These are phyloP conservation scores for Altica lythri DNA, from an alignment of 2,888 invertebrate genomes.

Conservation along the genomic window DNA sequence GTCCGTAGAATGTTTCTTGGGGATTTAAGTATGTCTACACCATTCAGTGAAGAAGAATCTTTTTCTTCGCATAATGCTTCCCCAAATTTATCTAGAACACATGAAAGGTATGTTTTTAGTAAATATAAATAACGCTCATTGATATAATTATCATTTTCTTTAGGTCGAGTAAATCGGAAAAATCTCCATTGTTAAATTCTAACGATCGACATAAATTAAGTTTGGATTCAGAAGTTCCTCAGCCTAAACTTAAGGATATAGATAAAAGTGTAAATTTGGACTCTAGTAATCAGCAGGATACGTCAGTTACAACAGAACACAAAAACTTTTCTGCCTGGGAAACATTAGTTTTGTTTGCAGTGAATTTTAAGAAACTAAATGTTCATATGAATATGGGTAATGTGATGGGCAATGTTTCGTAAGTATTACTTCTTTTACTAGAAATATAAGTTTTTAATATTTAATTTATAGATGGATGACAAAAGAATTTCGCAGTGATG, in stretches of 20 bases:
- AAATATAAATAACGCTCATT: neutral
- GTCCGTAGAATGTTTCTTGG: slow-evolving; percentile 91
- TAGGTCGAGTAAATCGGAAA: slow-evolving; percentile 42
- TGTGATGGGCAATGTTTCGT: slow-evolving; percentile 96
- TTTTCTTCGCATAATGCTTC: slow-evolving; percentile 37
- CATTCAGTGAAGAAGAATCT: slow-evolving; percentile 51
- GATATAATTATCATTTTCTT: slow-evolving; percentile 4
- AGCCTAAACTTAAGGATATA: slow-evolving; percentile 60
- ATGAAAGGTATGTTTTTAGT: slow-evolving; percentile 47
- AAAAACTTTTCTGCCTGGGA: slow-evolving; percentile 86
- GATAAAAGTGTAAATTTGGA: slow-evolving; percentile 63
- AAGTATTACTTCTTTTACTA: slow-evolving; percentile 30
- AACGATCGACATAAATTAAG: slow-evolving; percentile 65
- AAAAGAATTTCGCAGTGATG: slow-evolving; percentile 89
- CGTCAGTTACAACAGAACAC: slow-evolving; percentile 64
- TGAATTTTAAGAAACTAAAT: slow-evolving; percentile 94
- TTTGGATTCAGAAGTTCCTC: slow-evolving; percentile 59
- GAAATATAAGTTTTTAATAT: slow-evolving; percentile 21
- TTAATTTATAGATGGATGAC: slow-evolving; percentile 88
- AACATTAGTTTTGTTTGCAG: slow-evolving; percentile 92
- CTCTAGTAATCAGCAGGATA: slow-evolving; percentile 55
- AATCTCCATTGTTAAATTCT: slow-evolving; percentile 53
- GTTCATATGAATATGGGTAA: slow-evolving; percentile 99
- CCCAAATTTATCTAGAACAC: slow-evolving; percentile 40
- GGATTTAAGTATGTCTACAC: slow-evolving; percentile 73